Conservation (phyloP, 2,113 vertebrate genomes). For the Abramis brama region DNA sequence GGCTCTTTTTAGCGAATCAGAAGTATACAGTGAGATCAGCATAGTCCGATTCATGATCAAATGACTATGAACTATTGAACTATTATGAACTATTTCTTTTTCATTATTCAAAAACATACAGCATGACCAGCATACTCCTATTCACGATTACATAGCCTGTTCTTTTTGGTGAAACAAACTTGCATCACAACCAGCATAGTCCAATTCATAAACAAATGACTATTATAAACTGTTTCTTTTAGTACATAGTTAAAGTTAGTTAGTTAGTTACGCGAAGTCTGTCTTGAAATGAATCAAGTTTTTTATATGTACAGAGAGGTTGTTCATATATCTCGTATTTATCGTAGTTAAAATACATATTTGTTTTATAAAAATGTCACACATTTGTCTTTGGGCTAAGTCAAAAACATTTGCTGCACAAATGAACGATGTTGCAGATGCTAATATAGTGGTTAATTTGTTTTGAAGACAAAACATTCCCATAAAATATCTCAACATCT, state of each 20-base stretch:
- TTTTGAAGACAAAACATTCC: not conserved
- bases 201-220: not conserved
- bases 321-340: not conserved
- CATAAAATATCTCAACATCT: not conserved
- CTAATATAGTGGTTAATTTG: not conserved
- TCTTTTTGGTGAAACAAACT: not conserved
- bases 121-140: not conserved
- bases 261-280: no score
- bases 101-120: not conserved
- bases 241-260: not conserved
- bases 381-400: not conserved
- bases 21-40: no score
- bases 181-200: not conserved
- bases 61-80: not conserved
- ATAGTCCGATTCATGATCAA: not conserved
- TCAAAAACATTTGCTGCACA: not conserved
- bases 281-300: no score
- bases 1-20: no score
- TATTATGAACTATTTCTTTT: not conserved
- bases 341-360: not conserved
- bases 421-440: not conserved
- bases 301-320: not conserved
- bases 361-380: not conserved
- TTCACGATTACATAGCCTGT: not conserved
- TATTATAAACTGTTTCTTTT: not conserved